phyloP scores from a whole-genome alignment of 2,888 invertebrate genomes.

The Troides aeacus region DNA sequence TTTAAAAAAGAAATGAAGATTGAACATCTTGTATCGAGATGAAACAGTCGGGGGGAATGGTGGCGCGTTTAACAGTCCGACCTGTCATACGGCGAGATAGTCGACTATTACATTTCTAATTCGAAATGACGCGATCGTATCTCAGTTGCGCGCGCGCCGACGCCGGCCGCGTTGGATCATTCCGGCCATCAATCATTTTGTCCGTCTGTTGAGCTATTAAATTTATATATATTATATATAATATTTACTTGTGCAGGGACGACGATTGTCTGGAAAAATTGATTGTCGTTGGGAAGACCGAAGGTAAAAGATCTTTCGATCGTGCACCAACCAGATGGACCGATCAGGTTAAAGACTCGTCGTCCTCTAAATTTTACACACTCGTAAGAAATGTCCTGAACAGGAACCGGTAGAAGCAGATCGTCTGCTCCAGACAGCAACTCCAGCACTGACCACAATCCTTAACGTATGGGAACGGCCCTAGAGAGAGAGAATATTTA shows the following conservation, averaged over 20 bases:
- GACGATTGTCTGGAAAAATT: too few species aligned
- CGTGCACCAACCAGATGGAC: too few species aligned
- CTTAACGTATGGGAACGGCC: too few species aligned
- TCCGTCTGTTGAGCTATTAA: slow-evolving; percentile 25
- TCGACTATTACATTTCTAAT: slow-evolving; percentile 50
- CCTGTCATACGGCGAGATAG: slow-evolving; percentile 34
- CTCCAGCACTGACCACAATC: too few species aligned
- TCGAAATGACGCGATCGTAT: slow-evolving; percentile 47
- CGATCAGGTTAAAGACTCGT: too few species aligned
- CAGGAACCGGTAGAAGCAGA: too few species aligned
- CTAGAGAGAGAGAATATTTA: too few species aligned
- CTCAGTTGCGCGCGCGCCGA: slow-evolving; percentile 42
- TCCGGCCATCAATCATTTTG: slow-evolving; percentile 39
- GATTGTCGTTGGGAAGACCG: too few species aligned
- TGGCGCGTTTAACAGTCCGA: slow-evolving; percentile 35
- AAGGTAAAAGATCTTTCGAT: too few species aligned
- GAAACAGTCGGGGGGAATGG: slow-evolving; percentile 29
- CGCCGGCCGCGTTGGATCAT: slow-evolving; percentile 37
- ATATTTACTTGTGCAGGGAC: not conserved
- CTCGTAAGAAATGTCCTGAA: too few species aligned
- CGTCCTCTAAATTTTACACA: too few species aligned
- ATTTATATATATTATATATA: not conserved
- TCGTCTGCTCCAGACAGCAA: too few species aligned
- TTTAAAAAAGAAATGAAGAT: not conserved
- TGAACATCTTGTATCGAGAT: not conserved